phyloP scores from a whole-genome alignment of 2,113 vertebrate species.

The Hystrix brachyura region DNA sequence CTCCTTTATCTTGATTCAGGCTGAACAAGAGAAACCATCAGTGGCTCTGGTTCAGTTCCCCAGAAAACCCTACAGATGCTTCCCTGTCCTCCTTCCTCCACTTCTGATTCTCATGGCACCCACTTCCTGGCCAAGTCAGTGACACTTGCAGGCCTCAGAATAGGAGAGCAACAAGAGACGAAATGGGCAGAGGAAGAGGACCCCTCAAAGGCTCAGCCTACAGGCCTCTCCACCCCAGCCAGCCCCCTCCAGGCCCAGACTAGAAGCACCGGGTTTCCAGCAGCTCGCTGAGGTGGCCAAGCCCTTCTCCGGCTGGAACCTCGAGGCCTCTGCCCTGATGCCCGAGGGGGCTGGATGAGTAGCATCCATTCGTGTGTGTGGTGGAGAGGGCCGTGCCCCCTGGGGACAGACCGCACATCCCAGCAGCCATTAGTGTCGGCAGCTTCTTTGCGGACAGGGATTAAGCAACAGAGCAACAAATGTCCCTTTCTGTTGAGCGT shows the following conservation, averaged over 20 bases:
- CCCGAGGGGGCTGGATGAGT: not conserved
- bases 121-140: not conserved
- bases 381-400: constrained; percentile 56
- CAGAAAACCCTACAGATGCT: fast-evolving
- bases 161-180: not conserved
- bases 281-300: not conserved
- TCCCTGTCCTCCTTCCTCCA: not conserved
- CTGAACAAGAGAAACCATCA: not conserved
- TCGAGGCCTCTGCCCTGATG: constrained; percentile 54
- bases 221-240: fast-evolving
- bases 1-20: not conserved
- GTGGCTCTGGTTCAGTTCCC: not conserved
- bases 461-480: constrained; percentile 85
- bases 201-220: no score
- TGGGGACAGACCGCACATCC: constrained; percentile 66
- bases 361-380: not conserved
- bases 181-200: not conserved
- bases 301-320: constrained; percentile 21
- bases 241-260: not conserved
- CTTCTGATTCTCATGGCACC: not conserved
- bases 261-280: not conserved
- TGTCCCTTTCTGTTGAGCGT: constrained; percentile 72
- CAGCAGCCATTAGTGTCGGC: constrained; percentile 83
- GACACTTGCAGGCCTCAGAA: fast-evolving
- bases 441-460: constrained; percentile 79